Evolutionary conservation across 2,113 vertebrate genomes (phyloP), one percentile per base, ranked within the genome.

Genomic region (Pseudopodoces humilis): DNA sequence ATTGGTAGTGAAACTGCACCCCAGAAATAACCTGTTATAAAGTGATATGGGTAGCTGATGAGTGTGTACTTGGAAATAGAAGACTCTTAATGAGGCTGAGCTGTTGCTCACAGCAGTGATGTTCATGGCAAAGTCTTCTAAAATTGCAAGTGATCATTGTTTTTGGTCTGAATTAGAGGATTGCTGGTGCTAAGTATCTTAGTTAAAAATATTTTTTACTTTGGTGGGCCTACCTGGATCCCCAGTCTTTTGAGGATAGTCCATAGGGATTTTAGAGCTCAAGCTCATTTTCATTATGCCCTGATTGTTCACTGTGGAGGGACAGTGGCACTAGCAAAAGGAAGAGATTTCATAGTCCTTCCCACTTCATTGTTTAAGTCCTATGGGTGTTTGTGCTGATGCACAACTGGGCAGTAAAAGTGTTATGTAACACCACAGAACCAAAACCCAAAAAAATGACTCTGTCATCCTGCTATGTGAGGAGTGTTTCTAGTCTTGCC

Each of bases 381-480:
- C 7, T 19, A n/a, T 10, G 10, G 5, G 7, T 1, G 43, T 50
- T 90, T 64, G 39, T 83, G 35, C 30, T 47, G 33, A n/a, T 35
- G 39, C 46, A 43, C 13, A 39, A 35, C 2, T 41, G 9, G 27
- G 30, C 37, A 64, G 15, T 37, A 69, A 69, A 64, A 24, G 33
- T 5, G 7, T 72, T 64, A 30, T 19, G n/a, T 17, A 71, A 80
- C 19, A 52, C 6, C 5, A 31, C 50, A 77, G 30, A 76, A 49
- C 5, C 35, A 41, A 18, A 24, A 50, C 15, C 25, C 27, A 52
- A 41, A 37, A n/a, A 37, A 75, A 44, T 5, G 17, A 21, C 10
- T 15, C 0, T 0, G 13, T 13, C 9, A 64, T 37, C 50, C 28
- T 62, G 24, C n/a, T 53, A 6, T 0, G 0, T 47, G 33, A 58